Conservation (phyloP, 2,113 vertebrate genomes). For the Eulacestoma nigropectus region DNA sequence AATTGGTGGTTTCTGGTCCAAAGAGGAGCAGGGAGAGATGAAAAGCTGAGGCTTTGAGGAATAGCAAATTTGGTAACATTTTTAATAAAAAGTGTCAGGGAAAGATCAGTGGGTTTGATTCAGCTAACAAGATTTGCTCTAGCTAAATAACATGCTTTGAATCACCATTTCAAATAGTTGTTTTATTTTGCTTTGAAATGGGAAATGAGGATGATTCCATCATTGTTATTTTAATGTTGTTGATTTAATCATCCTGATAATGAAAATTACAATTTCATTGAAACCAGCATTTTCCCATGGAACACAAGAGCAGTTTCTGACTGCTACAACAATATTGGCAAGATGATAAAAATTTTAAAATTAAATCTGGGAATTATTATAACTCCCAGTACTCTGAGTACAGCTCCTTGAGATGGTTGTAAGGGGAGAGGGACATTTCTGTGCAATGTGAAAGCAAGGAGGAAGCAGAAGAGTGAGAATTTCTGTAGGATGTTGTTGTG, state of each 20-base stretch:
- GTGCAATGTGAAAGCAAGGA: background rate
- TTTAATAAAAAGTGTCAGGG: background rate
- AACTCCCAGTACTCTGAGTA: background rate
- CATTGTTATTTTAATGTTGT: background rate
- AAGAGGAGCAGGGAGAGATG: background rate
- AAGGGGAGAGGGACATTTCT: background rate
- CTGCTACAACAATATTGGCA: background rate
- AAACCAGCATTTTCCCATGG: background rate
- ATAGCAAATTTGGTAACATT: background rate
- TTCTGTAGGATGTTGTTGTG: constrained; percentile 15
- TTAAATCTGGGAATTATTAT: background rate
- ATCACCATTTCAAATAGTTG: constrained; percentile 20
- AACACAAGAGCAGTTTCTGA: background rate
- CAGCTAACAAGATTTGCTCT: background rate
- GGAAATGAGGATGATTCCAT: background rate
- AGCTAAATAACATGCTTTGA: background rate
- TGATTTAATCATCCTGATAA: constrained; percentile 25
- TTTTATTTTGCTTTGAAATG: constrained; percentile 12
- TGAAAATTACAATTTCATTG: background rate
- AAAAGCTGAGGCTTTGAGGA: background rate
- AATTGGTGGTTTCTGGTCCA: background rate
- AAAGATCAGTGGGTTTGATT: background rate
- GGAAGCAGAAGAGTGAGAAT: constrained; percentile 44
- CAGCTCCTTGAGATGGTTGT: background rate
- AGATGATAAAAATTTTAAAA: background rate